Percentiles rank a stretch among this genome's conserved stretches.
Conservation (phyloP, 2,113 vertebrate species). For the Thalassarche chlororhynchos region DNA sequence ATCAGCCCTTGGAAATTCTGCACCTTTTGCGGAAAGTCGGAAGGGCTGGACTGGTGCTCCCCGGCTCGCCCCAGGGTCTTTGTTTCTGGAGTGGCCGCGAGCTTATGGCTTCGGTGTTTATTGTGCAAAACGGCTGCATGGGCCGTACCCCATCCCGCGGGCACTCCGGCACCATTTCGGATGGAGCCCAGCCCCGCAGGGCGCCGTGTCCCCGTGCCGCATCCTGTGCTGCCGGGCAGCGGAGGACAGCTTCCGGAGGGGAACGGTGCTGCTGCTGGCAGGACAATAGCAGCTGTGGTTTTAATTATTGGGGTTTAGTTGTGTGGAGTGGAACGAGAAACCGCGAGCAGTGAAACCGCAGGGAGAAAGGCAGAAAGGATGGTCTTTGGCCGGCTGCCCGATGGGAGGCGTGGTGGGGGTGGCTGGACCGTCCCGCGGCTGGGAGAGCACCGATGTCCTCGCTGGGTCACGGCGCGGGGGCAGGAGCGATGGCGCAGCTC, state of each 20-base stretch:
- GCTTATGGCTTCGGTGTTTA: fast-evolving
- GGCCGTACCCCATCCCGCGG: fast-evolving
- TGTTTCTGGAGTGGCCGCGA: neutral
- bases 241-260: neutral
- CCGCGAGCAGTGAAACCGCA: neutral
- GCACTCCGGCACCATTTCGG: fast-evolving
- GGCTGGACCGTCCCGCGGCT: fast-evolving
- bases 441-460: fast-evolving
- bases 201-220: fast-evolving
- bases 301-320: neutral
- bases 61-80: neutral
- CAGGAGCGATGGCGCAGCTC: neutral
- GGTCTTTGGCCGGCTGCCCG: neutral
- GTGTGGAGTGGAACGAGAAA: neutral
- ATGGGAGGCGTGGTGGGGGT: fast-evolving
- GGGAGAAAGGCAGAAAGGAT: neutral
- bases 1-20: neutral
- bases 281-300: neutral
- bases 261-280: neutral
- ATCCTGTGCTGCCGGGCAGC: neutral
- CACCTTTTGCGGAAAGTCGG: neutral
- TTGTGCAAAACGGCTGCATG: fast-evolving
- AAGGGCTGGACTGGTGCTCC: neutral
- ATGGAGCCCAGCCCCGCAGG: fast-evolving
- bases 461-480: fast-evolving